phyloP scores from a whole-genome alignment of 2,888 invertebrate genomes.

The Apodemia hepburni region DNA sequence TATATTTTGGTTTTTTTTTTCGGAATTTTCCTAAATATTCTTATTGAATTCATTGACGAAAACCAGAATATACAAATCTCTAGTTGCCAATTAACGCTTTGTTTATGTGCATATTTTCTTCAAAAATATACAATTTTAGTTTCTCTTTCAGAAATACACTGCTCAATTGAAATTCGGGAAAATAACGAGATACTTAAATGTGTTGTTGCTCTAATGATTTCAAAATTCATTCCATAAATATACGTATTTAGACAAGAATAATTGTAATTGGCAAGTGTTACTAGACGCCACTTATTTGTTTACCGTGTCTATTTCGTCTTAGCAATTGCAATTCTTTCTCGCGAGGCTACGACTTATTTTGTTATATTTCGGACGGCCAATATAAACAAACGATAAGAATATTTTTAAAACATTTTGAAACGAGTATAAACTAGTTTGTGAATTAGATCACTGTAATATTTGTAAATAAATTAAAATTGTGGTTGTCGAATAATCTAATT shows the following conservation, averaged over 20 bases:
- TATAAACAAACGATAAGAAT: conserved; percentile 9
- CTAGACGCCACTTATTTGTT: conserved; percentile 1
- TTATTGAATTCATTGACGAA: background rate
- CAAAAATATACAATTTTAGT: too few species aligned
- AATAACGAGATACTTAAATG: too few species aligned
- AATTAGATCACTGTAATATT: too few species aligned
- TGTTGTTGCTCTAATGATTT: background rate
- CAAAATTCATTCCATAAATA: background rate
- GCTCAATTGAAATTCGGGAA: too few species aligned
- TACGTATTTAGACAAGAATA: background rate
- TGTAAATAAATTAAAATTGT: too few species aligned
- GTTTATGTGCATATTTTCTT: background rate
- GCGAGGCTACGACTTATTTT: background rate
- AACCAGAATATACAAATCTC: background rate
- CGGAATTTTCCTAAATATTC: background rate
- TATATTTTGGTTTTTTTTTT: background rate
- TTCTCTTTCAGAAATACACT: too few species aligned
- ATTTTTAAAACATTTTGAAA: background rate
- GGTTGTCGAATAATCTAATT: too few species aligned
- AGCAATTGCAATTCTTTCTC: background rate
- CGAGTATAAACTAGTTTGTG: background rate
- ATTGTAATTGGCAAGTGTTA: conserved; percentile 2
- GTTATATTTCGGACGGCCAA: background rate
- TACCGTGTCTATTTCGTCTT: conserved; percentile 1
- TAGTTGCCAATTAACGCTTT: background rate